Evolutionary conservation across 2,113 vertebrate species (phyloP).

Genomic region (Ictalurus punctatus): DNA sequence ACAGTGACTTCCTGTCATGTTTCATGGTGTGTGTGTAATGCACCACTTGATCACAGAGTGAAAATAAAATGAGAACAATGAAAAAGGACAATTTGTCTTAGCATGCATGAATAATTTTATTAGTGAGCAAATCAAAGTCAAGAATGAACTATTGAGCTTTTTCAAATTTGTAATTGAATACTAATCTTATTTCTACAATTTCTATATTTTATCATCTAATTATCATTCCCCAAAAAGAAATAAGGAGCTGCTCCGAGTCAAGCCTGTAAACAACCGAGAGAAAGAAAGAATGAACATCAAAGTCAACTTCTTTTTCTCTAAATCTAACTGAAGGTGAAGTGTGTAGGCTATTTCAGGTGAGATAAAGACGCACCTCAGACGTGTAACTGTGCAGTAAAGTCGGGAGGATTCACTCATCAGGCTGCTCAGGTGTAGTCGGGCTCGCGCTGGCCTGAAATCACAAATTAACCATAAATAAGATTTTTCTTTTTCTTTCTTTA

Average conservation of each 20-base stretch:
- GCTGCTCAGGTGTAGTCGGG: slow-evolving; percentile 8
- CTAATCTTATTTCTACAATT: not conserved
- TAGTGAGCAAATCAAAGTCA: slow-evolving; percentile 7
- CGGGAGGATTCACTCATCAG: slow-evolving; percentile 14
- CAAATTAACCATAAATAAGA: not conserved
- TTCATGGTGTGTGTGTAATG: not conserved
- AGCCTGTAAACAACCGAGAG: slow-evolving; percentile 3
- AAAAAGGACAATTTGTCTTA: not conserved
- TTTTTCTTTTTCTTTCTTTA: not conserved
- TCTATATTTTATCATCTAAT: not conserved
- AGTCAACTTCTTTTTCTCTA: not conserved
- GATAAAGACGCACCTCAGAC: not conserved
- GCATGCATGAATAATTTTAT: slow-evolving; percentile 3
- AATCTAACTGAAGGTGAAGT: not conserved
- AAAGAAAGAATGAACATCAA: not conserved
- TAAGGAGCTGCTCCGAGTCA: not conserved
- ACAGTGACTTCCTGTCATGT: not conserved
- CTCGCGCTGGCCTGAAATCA: slow-evolving; percentile 18
- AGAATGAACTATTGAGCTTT: not conserved
- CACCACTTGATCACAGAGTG: not conserved
- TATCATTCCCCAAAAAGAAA: not conserved
- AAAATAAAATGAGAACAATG: not conserved
- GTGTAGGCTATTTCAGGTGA: not conserved
- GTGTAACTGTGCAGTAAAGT: not conserved
- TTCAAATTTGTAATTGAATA: not conserved